These are phyloP conservation scores for Galeopterus variegatus DNA, from an alignment of 2,113 vertebrate genomes.

Conservation along the genomic window DNA sequence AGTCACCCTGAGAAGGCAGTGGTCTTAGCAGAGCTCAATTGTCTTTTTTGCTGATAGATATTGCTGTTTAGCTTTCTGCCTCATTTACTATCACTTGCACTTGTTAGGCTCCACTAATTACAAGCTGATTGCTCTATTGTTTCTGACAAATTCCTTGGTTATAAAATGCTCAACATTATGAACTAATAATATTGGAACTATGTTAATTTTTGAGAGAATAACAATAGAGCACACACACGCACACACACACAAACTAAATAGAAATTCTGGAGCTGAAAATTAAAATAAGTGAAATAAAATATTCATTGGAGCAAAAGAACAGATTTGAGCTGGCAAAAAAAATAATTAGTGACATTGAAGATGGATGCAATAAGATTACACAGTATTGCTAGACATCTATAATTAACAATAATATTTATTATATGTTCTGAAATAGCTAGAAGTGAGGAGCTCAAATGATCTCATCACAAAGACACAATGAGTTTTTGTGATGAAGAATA, in stretches of 20 bases:
- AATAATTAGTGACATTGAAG: background rate
- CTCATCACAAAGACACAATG: too few species aligned
- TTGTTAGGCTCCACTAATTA: background rate
- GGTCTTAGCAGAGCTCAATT: background rate
- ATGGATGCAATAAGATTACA: too few species aligned
- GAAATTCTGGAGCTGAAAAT: background rate
- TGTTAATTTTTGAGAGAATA: background rate
- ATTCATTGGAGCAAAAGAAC: background rate
- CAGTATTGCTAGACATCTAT: too few species aligned
- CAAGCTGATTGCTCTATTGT: background rate
- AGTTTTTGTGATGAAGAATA: too few species aligned
- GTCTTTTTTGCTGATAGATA: background rate
- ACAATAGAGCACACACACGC: too few species aligned
- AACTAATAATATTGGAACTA: background rate
- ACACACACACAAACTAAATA: background rate
- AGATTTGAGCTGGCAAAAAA: background rate
- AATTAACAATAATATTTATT: too few species aligned
- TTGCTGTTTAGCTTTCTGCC: background rate
- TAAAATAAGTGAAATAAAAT: background rate
- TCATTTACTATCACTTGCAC: background rate
- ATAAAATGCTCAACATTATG: background rate
- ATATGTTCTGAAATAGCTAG: too few species aligned
- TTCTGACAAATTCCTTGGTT: background rate
- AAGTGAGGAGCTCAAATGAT: too few species aligned
- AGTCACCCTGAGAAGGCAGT: background rate